Base-by-base conservation (phyloP, 2,888 invertebrate genomes). In the Cerceris ruficornis region DNA sequence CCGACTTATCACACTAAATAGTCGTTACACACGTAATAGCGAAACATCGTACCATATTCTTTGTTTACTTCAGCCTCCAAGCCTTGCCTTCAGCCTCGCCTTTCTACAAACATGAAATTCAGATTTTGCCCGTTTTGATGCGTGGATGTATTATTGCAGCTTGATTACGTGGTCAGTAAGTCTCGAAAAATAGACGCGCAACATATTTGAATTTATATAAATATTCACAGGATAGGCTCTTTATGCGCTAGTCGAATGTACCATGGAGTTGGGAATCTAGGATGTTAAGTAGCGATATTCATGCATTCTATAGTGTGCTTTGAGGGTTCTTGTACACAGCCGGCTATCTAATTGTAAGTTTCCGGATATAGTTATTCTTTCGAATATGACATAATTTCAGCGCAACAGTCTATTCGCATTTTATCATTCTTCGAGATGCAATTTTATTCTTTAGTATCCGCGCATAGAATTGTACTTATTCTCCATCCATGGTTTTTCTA, bases 361-460 rank as follows among this genome's bases (percentile, higher is more conserved):
- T 50, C 69, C n/a, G 59, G 59, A 75, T 62, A 50, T 50, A 46
- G 58, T 59, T 17, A 69, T 74, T 67, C 67, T 65, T 73, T 52
- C 9, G 49, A 60, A 68, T 69, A 65, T n/a, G 57, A 39, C 54
- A 59, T 65, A 80, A 78, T 70, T 54, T 50, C 43, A 13, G 15
- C 13, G 70, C 52, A 64, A 64, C 69, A 61, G 64, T 78, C 78
- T 73, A 70, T 69, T 68, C 67, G 46, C 54, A 13, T 77, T 73
- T 77, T 73, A 69, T 62, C 64, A 50, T 67, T 70, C 58, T 42
- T 69, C 43, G 57, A 73, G 67, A 66, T 41, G 13, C 57, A 14
- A 49, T 62, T 67, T 66, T 76, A 66, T 67, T 70, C 50, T 58
- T 11, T 60, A 46, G 55, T 14, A 42, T 43, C 15, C 2, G 11